phyloP scores from a whole-genome alignment of 2,113 vertebrate species.

The Tragulus kanchil region DNA sequence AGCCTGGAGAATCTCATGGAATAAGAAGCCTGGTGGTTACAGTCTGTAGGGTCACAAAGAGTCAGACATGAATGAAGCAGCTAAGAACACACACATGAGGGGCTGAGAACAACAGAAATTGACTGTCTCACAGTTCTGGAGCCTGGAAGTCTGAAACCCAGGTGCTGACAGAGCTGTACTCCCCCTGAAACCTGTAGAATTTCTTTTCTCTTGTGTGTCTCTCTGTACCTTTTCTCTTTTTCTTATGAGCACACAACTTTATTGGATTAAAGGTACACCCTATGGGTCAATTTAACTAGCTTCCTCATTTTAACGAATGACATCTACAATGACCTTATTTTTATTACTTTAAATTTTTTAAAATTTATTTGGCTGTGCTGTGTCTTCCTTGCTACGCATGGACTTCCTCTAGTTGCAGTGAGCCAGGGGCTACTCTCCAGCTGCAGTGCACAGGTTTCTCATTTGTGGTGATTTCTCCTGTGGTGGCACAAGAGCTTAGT shows the following conservation, averaged over 20 bases:
- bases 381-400: too few species aligned
- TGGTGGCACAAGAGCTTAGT: too few species aligned
- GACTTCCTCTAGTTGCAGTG: too few species aligned
- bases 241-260: not conserved
- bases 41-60: too few species aligned
- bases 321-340: not conserved
- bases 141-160: not conserved
- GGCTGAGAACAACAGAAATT: not conserved
- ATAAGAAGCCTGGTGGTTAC: too few species aligned
- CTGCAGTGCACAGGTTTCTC: too few species aligned
- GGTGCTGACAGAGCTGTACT: fast-evolving
- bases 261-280: not conserved
- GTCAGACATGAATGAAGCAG: too few species aligned
- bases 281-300: not conserved
- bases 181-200: not conserved
- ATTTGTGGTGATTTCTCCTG: too few species aligned
- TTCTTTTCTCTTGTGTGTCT: not conserved
- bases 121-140: not conserved
- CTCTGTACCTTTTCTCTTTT: not conserved
- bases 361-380: too few species aligned
- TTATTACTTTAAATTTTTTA: not conserved
- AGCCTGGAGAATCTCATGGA: too few species aligned
- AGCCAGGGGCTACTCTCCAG: too few species aligned
- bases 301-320: not conserved
- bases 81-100: too few species aligned